phyloP scores from a whole-genome alignment of 2,888 invertebrate genomes.

The Hedychridium roseum region DNA sequence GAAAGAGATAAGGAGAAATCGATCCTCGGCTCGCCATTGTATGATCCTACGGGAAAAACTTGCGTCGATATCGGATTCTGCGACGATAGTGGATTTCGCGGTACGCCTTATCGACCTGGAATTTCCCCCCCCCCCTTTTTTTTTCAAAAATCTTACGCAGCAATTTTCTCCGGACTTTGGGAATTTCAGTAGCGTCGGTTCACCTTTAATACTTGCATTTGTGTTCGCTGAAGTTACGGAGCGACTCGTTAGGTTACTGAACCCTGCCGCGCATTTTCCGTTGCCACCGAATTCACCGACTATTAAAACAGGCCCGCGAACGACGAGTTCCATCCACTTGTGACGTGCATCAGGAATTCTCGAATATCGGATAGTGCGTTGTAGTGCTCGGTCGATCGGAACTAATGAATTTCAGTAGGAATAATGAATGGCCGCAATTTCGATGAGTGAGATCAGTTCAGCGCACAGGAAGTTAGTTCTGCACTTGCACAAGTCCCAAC shows the following conservation, averaged over 20 bases:
- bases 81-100: neutral
- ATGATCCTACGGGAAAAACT: neutral
- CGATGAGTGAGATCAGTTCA: too few species aligned
- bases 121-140: neutral
- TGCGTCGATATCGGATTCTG: neutral
- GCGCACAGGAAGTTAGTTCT: too few species aligned
- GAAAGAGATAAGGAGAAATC: too few species aligned
- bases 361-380: too few species aligned
- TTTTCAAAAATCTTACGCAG: neutral
- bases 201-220: constrained; percentile 31
- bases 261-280: constrained; percentile 31
- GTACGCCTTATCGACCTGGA: too few species aligned
- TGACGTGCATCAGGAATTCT: too few species aligned
- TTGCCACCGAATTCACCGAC: constrained; percentile 31
- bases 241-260: constrained; percentile 34
- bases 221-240: constrained; percentile 14
- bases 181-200: constrained; percentile 3
- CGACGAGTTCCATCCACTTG: constrained; percentile 19
- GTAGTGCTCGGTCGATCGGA: too few species aligned
- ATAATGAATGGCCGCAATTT: too few species aligned
- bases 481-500: too few species aligned
- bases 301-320: constrained; percentile 31
- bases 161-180: neutral
- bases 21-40: too few species aligned
- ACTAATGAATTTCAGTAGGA: too few species aligned